A percentile compares a stretch with the other conserved stretches of the same genome.
phyloP scores from a whole-genome alignment of 2,797 vertebrate species.

The Clamator glandarius region DNA sequence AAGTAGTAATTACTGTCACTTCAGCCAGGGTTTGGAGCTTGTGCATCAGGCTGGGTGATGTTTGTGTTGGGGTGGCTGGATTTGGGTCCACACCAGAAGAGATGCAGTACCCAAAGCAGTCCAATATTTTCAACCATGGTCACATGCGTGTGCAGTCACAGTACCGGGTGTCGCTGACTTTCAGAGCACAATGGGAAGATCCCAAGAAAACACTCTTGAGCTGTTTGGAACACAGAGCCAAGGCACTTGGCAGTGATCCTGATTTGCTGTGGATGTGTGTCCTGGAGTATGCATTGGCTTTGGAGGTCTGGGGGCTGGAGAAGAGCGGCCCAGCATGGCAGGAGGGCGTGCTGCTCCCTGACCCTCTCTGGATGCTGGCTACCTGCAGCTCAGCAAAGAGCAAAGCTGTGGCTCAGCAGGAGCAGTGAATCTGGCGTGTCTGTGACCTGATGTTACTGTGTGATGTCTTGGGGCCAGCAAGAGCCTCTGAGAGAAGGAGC shows the following conservation, averaged over 20 bases:
- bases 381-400: background rate
- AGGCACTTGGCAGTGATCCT: background rate
- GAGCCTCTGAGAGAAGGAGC: background rate
- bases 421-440: fast-evolving
- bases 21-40: background rate
- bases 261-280: fast-evolving
- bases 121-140: fast-evolving
- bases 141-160: fast-evolving
- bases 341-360: background rate
- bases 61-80: background rate
- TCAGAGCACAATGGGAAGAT: background rate
- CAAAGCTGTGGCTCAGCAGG: background rate
- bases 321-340: background rate
- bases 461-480: background rate
- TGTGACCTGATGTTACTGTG: background rate
- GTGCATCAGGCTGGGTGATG: background rate
- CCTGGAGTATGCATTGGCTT: fast-evolving
- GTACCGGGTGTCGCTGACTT: background rate
- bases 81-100: background rate
- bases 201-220: background rate
- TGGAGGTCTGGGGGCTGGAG: background rate
- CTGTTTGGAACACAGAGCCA: background rate
- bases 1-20: background rate
- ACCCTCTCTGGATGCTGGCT: background rate
- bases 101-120: background rate